These are phyloP conservation scores for Microplitis manilae DNA, from an alignment of 2,888 invertebrate genomes.

Conservation along the genomic window DNA sequence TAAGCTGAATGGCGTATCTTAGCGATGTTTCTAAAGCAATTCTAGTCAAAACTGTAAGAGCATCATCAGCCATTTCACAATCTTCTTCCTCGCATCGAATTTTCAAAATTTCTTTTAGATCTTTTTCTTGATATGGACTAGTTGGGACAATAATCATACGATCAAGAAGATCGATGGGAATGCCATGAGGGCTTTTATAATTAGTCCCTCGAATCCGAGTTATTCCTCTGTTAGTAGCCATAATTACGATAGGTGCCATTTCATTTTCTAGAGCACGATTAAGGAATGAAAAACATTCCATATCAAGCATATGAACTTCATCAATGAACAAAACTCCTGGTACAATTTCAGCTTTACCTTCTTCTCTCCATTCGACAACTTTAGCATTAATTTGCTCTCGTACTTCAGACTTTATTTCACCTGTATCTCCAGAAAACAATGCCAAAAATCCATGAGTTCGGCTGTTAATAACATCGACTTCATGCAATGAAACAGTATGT, in stretches of 20 bases:
- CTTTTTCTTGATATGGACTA: slow-evolving; percentile 88
- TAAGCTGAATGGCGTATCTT: slow-evolving; percentile 97
- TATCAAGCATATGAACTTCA: slow-evolving; percentile 98
- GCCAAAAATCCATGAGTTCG: slow-evolving; percentile 98
- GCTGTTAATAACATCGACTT: slow-evolving; percentile 99
- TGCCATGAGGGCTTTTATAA: slow-evolving; percentile 96
- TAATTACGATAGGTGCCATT: slow-evolving; percentile 97
- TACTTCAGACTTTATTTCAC: slow-evolving; percentile 98
- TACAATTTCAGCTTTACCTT: slow-evolving; percentile 98
- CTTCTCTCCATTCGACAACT: slow-evolving; percentile 98
- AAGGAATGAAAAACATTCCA: slow-evolving; percentile 98
- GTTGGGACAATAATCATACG: slow-evolving; percentile 96
- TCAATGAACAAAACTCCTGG: slow-evolving; percentile 98
- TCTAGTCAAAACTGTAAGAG: slow-evolving; percentile 90
- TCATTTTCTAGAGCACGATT: slow-evolving; percentile 98
- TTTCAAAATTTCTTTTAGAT: slow-evolving; percentile 92
- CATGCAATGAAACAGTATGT: slow-evolving; percentile 98
- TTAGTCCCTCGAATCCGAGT: slow-evolving; percentile 96
- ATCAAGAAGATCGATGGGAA: slow-evolving; percentile 96
- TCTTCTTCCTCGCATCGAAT: slow-evolving; percentile 98
- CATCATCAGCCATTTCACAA: slow-evolving; percentile 93
- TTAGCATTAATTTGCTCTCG: slow-evolving; percentile 98
- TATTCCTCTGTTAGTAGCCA: slow-evolving; percentile 98
- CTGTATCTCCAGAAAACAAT: slow-evolving; percentile 98
- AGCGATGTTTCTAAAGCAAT: slow-evolving; percentile 95